Percentiles rank a stretch among this genome's conserved stretches.
Evolutionary conservation across 1,140 invertebrate species (phyloP).

Genomic region (Drosophila micromelanica): DNA sequence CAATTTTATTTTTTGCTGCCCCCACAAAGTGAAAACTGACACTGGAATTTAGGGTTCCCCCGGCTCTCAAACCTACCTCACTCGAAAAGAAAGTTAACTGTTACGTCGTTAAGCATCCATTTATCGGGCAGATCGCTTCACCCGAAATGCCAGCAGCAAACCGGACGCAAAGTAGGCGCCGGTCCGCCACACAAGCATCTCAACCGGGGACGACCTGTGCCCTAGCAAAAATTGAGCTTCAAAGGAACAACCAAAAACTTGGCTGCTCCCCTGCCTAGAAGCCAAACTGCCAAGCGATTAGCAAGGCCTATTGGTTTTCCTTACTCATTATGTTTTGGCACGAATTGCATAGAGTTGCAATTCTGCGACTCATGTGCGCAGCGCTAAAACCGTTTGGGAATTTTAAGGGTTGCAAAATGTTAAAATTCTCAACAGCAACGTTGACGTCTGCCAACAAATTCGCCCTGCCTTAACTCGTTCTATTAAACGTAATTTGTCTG

Average conservation of each 20-base stretch:
- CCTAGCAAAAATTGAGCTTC: conserved; percentile 82
- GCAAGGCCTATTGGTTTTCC: conserved; percentile 82
- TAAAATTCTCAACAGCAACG: conserved; percentile 29
- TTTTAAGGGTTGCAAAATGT: conserved; percentile 16
- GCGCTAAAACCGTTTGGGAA: conserved; percentile 60
- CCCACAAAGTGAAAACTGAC: conserved; percentile 56
- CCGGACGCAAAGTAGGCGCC: conserved; percentile 76
- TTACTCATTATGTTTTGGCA: conserved; percentile 84
- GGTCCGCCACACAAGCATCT: conserved; percentile 30
- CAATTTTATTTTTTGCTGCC: conserved; percentile 50
- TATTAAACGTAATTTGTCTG: conserved; percentile 40
- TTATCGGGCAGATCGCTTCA: conserved; percentile 73
- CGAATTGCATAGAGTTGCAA: conserved; percentile 11
- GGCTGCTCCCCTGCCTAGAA: conserved; percentile 68
- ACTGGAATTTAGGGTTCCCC: conserved; percentile 45
- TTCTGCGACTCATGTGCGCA: conserved; percentile 4
- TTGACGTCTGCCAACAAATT: background rate
- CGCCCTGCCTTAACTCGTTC: conserved; percentile 53
- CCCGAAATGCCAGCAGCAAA: conserved; percentile 47
- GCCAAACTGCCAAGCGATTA: conserved; percentile 78
- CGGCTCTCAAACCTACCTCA: background rate
- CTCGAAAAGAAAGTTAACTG: conserved; percentile 16
- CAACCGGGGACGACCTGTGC: conserved; percentile 76
- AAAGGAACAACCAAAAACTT: conserved; percentile 23
- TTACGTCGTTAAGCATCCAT: conserved; percentile 12